Conservation (phyloP, 1,140 invertebrate genomes). For the Drosophila kepulauana region DNA sequence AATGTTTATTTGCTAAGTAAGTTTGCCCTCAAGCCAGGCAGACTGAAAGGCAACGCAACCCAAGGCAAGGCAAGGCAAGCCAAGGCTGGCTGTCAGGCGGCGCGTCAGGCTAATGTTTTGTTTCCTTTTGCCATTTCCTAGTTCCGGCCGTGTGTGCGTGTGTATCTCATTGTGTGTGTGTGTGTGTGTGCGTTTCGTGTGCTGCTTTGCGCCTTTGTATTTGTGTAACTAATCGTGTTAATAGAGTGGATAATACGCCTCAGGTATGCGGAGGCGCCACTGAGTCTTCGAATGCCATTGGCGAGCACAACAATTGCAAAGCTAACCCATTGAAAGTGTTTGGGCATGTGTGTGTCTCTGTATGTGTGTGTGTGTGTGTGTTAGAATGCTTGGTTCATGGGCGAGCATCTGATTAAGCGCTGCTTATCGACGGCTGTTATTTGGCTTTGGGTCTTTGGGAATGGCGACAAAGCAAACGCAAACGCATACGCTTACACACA, state of each 20-base stretch:
- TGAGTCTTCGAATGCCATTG: conserved; percentile 62
- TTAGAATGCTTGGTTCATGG: conserved; percentile 23
- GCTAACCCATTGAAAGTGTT: conserved; percentile 49
- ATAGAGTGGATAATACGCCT: conserved; percentile 84
- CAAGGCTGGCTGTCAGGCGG: conserved; percentile 42
- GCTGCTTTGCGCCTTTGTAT: conserved; percentile 72
- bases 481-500: too few species aligned
- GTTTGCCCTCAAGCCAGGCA: conserved; percentile 71
- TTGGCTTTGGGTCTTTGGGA: conserved; percentile 19
- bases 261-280: conserved; percentile 69
- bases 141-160: conserved; percentile 57
- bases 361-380: conserved; percentile 3
- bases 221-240: conserved; percentile 84
- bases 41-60: background rate
- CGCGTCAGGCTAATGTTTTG: conserved; percentile 65
- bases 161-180: conserved; percentile 7
- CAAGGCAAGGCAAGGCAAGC: too few species aligned
- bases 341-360: conserved; percentile 19
- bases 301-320: conserved; percentile 44
- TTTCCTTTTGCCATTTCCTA: conserved; percentile 77
- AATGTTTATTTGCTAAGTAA: conserved; percentile 85
- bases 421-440: conserved; percentile 48
- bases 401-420: conserved; percentile 60
- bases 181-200: conserved; percentile 27
- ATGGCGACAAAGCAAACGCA: conserved; percentile 1